Evolutionary conservation across 2,113 vertebrate species (phyloP).

Genomic region (Rana temporaria): DNA sequence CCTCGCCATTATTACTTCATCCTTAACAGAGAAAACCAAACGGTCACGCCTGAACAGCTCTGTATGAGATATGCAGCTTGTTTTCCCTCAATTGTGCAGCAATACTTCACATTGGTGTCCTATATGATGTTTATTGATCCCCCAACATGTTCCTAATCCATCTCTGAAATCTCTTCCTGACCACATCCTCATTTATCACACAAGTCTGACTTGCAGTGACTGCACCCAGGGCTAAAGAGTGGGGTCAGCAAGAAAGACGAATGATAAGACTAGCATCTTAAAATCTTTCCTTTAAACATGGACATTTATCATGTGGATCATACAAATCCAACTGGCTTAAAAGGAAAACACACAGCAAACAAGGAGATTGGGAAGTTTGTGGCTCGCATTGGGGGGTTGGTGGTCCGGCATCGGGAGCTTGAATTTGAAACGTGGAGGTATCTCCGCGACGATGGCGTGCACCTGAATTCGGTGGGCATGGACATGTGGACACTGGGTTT

Average conservation of each 20-base stretch:
- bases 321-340: neutral
- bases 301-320: neutral
- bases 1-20: neutral
- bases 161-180: conserved; percentile 48
- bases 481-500: too few species aligned
- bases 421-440: too few species aligned
- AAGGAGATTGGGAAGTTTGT: too few species aligned
- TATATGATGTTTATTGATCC: neutral
- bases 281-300: conserved; percentile 8
- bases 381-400: too few species aligned
- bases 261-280: conserved; percentile 31
- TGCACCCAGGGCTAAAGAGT: neutral
- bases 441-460: too few species aligned
- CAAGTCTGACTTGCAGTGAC: conserved; percentile 24
- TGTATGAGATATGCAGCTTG: neutral
- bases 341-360: too few species aligned
- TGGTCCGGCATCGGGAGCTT: too few species aligned
- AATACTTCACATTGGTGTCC: neutral
- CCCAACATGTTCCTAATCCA: neutral
- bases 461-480: too few species aligned
- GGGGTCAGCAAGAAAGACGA: conserved; percentile 48
- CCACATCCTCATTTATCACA: conserved; percentile 22
- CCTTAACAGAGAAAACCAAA: neutral
- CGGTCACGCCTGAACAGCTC: neutral
- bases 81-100: conserved; percentile 6